Percentiles rank a stretch among this genome's conserved stretches.
Evolutionary conservation across 2,113 vertebrate species (phyloP).

Genomic region (Circaetus cinerascens): DNA sequence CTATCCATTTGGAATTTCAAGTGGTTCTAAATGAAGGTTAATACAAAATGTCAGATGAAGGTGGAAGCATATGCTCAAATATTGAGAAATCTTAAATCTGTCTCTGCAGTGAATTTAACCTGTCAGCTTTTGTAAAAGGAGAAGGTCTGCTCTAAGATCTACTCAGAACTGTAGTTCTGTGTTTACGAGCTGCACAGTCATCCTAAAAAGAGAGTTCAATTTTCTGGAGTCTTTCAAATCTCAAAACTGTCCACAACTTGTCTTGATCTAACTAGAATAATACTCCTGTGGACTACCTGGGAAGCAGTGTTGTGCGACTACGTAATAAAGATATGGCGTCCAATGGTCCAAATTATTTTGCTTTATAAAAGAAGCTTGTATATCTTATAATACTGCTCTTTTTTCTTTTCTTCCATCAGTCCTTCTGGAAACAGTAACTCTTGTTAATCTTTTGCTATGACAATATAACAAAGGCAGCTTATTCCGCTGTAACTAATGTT

Average conservation of each 20-base stretch:
- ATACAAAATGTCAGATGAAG: not conserved
- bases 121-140: not conserved
- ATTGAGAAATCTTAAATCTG: not conserved
- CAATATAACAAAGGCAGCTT: not conserved
- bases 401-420: not conserved
- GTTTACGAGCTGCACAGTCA: not conserved
- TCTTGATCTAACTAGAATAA: not conserved
- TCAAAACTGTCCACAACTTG: not conserved
- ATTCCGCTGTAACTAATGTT: not conserved
- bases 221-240: not conserved
- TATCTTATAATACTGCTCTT: not conserved
- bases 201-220: not conserved
- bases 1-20: not conserved
- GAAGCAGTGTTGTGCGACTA: not conserved
- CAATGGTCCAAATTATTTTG: not conserved
- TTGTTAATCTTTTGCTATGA: not conserved
- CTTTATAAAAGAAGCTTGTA: not conserved
- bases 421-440: not conserved
- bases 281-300: not conserved
- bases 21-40: not conserved
- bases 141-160: not conserved
- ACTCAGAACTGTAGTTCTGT: not conserved
- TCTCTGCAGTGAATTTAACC: not conserved
- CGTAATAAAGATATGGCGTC: not conserved
- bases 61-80: not conserved